Evolutionary conservation across 1,140 invertebrate species (phyloP).

Genomic region (Camponotus pennsylvanicus): DNA sequence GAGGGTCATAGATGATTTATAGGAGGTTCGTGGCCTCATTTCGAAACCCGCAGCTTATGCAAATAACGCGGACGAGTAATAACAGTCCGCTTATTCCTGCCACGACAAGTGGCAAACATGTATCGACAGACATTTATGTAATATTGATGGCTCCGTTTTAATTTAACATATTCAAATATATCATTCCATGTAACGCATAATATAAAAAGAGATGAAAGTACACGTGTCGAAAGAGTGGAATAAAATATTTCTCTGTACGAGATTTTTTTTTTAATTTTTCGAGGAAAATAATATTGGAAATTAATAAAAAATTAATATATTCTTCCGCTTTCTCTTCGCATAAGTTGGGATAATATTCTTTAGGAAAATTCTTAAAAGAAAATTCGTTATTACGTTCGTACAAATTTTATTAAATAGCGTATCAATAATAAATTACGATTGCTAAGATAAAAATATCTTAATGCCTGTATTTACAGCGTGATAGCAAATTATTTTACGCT

Average conservation of each 20-base stretch:
- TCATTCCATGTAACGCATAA: not conserved
- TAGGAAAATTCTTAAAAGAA: conserved; percentile 10
- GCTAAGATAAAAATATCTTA: conserved; percentile 19
- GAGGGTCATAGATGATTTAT: not conserved
- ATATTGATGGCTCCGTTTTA: not conserved
- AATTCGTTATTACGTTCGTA: conserved; percentile 15
- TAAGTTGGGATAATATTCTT: not conserved
- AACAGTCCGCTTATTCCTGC: not conserved
- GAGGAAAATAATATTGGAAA: not conserved
- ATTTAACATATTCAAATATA: not conserved
- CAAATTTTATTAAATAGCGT: conserved; percentile 53
- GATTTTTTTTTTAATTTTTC: not conserved
- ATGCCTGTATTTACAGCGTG: not conserved
- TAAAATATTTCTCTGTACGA: no score
- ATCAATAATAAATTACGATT: conserved; percentile 37
- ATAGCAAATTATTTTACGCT: not conserved
- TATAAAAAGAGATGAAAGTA: no score
- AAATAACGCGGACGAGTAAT: not conserved
- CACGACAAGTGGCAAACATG: not conserved
- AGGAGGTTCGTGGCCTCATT: not conserved
- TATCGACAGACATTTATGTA: not conserved
- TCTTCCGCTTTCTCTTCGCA: not conserved
- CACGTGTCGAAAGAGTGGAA: no score
- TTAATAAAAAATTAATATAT: not conserved
- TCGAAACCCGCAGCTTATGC: not conserved